These are phyloP conservation scores for Microdon myrmicae DNA, from an alignment of 2,888 invertebrate genomes.

Conservation along the genomic window DNA sequence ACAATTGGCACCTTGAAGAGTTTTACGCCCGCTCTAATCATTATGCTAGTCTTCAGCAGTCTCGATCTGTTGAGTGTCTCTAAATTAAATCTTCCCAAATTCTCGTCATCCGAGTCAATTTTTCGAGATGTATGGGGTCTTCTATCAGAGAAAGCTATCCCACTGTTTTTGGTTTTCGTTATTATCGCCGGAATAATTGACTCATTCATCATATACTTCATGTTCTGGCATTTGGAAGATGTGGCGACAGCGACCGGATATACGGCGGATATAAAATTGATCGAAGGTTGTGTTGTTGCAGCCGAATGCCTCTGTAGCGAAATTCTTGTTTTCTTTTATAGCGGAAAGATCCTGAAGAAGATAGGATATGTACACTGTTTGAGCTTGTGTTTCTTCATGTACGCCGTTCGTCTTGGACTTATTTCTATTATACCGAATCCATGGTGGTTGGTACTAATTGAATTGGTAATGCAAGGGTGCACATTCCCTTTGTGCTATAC, in stretches of 20 bases:
- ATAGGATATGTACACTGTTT: constrained; percentile 83
- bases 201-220: constrained; percentile 82
- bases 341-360: constrained; percentile 80
- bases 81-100: constrained; percentile 73
- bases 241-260: constrained; percentile 73
- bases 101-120: constrained; percentile 76
- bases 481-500: constrained; percentile 89
- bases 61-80: constrained; percentile 76
- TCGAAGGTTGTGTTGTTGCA: constrained; percentile 83
- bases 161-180: constrained; percentile 78
- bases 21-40: constrained; percentile 77
- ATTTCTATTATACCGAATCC: constrained; percentile 82
- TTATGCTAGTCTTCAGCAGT: constrained; percentile 73
- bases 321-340: constrained; percentile 78
- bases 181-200: constrained; percentile 81
- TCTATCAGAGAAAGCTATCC: constrained; percentile 73
- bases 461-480: constrained; percentile 84
- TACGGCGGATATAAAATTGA: constrained; percentile 76
- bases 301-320: constrained; percentile 84
- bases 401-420: constrained; percentile 77
- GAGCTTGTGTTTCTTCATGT: constrained; percentile 82
- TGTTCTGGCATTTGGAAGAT: constrained; percentile 87
- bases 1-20: constrained; percentile 72
- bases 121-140: constrained; percentile 74
- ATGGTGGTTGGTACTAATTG: constrained; percentile 85